Evolutionary conservation across 2,797 vertebrate genomes (phyloP), one percentile per base, ranked within the genome.

Genomic region (Onychomys arenicola): DNA sequence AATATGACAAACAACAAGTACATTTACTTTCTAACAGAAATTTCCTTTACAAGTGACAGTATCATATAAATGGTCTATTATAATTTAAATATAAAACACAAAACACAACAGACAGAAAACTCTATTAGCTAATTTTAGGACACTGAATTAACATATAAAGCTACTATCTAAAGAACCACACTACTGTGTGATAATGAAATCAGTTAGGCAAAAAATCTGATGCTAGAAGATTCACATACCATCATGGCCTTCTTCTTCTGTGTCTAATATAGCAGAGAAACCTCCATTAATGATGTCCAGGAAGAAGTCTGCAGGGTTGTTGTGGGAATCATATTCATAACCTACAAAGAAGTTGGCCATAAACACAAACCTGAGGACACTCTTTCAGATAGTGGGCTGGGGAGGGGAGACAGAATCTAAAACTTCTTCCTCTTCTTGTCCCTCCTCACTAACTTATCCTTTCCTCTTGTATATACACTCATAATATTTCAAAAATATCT

Each of bases 231-330:
- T 9, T 12, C 29, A 49, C 73, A 17, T 97, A 99, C 99, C 98
- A 98, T 95, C 19, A 12, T 65, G 63, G 63, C 27, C 27, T 1
- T 29, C 63, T 12, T 29, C 63, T 4, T 65, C 63, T 65, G 32
- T 97, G 89, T 91, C 98, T 96, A 98, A 75, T 23, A 98, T 75
- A 0, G 98, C 98, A 0, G 98, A 98, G 11, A 98, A 99, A 94
- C 99, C 99, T 96, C 99, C 99, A 32, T 99, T 99, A 89, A 99
- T 99, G 90, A 99, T 80, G 16, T 99, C 99, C 97, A 99, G 98
- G 92, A 99, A 99, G 94, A 99, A 99, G 97, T 99, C 99, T 0
- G 99, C 99, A 16, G 99, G 99, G 96, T 99, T 99, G 98, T 99
- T 99, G 98, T 99, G 99, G 0, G 99, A 97, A 97, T 99, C 99